These are phyloP conservation scores for Sebastolobus alascanus DNA, from an alignment of 2,797 vertebrate species.

Conservation along the genomic window DNA sequence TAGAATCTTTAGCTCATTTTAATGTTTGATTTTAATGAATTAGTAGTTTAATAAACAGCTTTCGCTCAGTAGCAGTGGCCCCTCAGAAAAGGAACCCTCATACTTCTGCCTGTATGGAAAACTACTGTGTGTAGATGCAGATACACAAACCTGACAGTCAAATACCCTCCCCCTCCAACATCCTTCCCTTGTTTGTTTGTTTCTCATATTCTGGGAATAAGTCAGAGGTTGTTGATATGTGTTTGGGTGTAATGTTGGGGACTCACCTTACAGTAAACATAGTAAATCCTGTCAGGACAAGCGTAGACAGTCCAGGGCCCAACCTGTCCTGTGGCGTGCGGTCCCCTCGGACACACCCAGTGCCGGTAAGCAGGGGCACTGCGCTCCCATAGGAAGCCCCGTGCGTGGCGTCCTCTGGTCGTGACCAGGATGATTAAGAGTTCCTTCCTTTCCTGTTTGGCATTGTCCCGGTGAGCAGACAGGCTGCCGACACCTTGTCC, in stretches of 20 bases:
- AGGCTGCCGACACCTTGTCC: slow-evolving; percentile 80
- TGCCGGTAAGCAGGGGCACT: slow-evolving; percentile 56
- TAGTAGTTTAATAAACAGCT: neutral
- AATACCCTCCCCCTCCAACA: slow-evolving; percentile 52
- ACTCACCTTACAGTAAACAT: slow-evolving; percentile 62
- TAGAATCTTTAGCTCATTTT: neutral
- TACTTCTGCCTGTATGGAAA: slow-evolving; percentile 52
- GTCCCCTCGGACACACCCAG: slow-evolving; percentile 58
- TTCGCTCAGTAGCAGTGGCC: neutral
- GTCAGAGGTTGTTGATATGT: slow-evolving; percentile 53
- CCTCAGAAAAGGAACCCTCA: slow-evolving; percentile 9
- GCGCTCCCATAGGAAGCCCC: slow-evolving; percentile 74
- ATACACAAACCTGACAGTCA: slow-evolving; percentile 52
- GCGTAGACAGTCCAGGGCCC: slow-evolving; percentile 42
- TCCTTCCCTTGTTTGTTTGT: slow-evolving; percentile 86
- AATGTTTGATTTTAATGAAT: neutral
- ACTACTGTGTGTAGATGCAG: slow-evolving; percentile 28
- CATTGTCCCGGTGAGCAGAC: slow-evolving; percentile 82
- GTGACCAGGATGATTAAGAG: slow-evolving; percentile 80
- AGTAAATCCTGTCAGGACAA: slow-evolving; percentile 44
- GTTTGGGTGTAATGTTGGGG: slow-evolving; percentile 19
- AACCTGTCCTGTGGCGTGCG: slow-evolving; percentile 36
- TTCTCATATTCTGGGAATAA: slow-evolving; percentile 67
- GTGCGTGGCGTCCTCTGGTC: slow-evolving; percentile 73
- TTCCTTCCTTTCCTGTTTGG: slow-evolving; percentile 82